phyloP scores from a whole-genome alignment of 2,113 vertebrate genomes.

The Cichladusa arquata region DNA sequence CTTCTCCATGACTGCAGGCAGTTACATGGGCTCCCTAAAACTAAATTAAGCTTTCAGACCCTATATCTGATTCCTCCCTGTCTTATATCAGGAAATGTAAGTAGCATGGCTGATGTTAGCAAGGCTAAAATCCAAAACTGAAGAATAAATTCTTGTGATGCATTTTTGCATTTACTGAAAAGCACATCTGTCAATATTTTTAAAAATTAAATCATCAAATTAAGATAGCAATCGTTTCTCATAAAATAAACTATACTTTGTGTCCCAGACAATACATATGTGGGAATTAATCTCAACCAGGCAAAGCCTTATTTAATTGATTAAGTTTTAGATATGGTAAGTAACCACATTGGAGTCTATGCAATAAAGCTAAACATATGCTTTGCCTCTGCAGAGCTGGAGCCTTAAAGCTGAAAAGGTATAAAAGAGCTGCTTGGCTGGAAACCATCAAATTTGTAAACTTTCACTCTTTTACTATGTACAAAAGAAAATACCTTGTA shows the following conservation, averaged over 20 bases:
- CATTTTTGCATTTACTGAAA: not conserved
- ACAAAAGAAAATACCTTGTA: not conserved
- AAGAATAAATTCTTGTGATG: not conserved
- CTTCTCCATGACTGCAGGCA: not conserved
- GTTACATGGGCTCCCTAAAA: not conserved
- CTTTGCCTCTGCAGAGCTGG: not conserved
- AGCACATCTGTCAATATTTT: slow-evolving; percentile 12
- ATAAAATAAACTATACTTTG: slow-evolving; percentile 8
- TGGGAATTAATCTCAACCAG: slow-evolving; percentile 16
- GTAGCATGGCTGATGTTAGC: not conserved
- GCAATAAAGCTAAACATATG: slow-evolving; percentile 11
- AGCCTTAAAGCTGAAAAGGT: slow-evolving; percentile 7
- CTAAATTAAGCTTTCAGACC: not conserved
- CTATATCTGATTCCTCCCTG: not conserved
- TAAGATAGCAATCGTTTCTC: slow-evolving; percentile 6
- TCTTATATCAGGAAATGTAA: not conserved
- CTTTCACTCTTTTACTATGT: not conserved
- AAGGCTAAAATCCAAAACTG: not conserved
- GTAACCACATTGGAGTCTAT: not conserved
- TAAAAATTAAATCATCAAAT: not conserved
- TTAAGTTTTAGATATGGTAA: slow-evolving; percentile 30
- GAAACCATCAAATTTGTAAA: not conserved
- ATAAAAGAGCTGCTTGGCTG: not conserved
- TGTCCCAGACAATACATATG: not conserved
- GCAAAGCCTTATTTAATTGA: slow-evolving; percentile 21